Conservation (phyloP, 1,140 invertebrate species). For the Ridgeia piscesae region DNA sequence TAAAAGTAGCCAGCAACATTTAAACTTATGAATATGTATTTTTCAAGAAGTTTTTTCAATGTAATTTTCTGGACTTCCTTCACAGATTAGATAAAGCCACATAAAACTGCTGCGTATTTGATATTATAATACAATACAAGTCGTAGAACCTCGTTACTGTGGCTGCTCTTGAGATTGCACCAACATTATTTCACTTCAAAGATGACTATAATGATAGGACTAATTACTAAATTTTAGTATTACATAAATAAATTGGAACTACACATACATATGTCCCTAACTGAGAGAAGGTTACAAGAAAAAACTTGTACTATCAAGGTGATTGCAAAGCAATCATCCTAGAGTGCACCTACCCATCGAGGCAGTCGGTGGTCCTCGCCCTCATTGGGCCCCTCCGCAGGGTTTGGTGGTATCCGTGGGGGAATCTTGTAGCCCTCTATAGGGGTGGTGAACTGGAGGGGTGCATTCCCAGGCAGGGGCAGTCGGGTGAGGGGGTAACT, state of each 20-base stretch:
- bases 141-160: too few species aligned
- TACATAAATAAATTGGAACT: too few species aligned
- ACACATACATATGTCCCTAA: too few species aligned
- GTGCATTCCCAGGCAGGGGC: slow-evolving; percentile 79
- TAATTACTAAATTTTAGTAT: too few species aligned
- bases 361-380: slow-evolving; percentile 40
- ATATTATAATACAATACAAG: too few species aligned
- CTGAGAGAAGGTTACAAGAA: too few species aligned
- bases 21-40: neutral
- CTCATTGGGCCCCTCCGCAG: slow-evolving; percentile 18
- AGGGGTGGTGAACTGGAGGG: slow-evolving; percentile 65
- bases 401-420: slow-evolving; percentile 28
- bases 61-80: neutral
- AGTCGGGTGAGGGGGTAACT: slow-evolving; percentile 79
- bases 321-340: neutral
- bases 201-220: too few species aligned
- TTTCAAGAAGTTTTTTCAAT: neutral
- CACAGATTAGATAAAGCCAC: neutral
- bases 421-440: slow-evolving; percentile 46
- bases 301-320: too few species aligned
- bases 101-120: neutral
- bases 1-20: neutral
- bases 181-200: too few species aligned
- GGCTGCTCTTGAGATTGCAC: too few species aligned
- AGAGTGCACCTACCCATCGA: slow-evolving; percentile 45